Percentiles rank a stretch among this genome's conserved stretches.
Evolutionary conservation across 2,797 vertebrate genomes (phyloP).

Genomic region (Megalops cyprinoides): DNA sequence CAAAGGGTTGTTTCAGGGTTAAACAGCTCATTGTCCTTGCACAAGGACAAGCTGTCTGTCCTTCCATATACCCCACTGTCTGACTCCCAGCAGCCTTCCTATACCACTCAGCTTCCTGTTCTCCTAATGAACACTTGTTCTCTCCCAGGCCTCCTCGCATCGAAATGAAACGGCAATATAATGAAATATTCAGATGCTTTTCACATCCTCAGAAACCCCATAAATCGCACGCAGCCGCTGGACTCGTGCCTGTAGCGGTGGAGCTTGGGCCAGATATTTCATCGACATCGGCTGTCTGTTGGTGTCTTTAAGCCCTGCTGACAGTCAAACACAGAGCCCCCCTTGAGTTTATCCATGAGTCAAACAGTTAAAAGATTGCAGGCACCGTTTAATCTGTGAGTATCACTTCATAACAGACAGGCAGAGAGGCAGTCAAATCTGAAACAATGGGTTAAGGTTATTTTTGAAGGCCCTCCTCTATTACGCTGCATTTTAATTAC

Average conservation of each 20-base stretch:
- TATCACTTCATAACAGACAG: not conserved
- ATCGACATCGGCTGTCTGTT: not conserved
- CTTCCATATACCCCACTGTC: too few relatives aligned
- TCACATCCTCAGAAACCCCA: conserved; percentile 11
- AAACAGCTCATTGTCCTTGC: not conserved
- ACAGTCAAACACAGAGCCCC: not conserved
- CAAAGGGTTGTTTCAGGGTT: not conserved
- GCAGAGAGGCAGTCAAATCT: not conserved
- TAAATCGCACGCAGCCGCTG: not conserved
- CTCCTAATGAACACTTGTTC: not conserved
- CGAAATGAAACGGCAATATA: not conserved
- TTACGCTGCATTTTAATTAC: not conserved
- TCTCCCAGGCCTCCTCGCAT: conserved; percentile 6
- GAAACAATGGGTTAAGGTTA: not conserved
- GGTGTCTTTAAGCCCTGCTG: not conserved
- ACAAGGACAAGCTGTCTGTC: conserved; percentile 4
- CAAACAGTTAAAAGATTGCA: not conserved
- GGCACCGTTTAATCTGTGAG: not conserved
- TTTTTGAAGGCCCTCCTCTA: not conserved
- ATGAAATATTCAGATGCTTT: conserved; percentile 18
- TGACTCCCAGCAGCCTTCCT: not conserved
- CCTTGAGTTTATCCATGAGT: not conserved
- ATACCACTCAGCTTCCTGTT: not conserved
- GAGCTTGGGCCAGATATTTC: not conserved
- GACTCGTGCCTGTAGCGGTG: not conserved